These are phyloP conservation scores for Drosophila rufa DNA, from an alignment of 1,140 invertebrate species.

Conservation along the genomic window DNA sequence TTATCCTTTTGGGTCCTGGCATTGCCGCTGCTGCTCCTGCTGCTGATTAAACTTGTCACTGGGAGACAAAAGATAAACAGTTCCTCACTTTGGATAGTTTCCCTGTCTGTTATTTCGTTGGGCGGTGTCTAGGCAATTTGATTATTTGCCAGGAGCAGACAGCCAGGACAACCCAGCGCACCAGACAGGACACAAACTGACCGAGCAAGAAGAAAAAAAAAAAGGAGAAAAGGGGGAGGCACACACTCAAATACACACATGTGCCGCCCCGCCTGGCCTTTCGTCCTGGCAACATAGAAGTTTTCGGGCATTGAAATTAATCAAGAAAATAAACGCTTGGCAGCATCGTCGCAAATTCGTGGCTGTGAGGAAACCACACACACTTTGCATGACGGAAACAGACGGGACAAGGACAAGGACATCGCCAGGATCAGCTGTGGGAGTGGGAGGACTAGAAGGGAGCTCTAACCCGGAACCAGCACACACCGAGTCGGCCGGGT, in stretches of 20 bases:
- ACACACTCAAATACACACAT: constrained; percentile 25
- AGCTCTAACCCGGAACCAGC: constrained; percentile 22
- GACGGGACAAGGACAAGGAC: constrained; percentile 49
- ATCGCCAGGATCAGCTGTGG: constrained; percentile 10
- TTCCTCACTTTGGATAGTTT: constrained; percentile 52
- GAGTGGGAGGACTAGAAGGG: not conserved
- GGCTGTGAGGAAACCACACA: constrained; percentile 32
- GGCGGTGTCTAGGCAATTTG: constrained; percentile 77
- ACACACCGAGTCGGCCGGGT: constrained; percentile 14
- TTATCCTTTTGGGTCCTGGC: constrained; percentile 72
- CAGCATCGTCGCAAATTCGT: constrained; percentile 60
- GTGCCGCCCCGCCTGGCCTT: not conserved
- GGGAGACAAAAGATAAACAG: constrained; percentile 81
- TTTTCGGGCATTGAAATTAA: constrained; percentile 76
- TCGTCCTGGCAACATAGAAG: constrained; percentile 49
- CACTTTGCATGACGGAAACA: constrained; percentile 76
- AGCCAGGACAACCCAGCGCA: constrained; percentile 27
- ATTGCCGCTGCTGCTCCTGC: constrained; percentile 15
- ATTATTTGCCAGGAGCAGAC: constrained; percentile 81
- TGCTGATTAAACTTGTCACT: constrained; percentile 82
- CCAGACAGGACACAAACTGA: constrained; percentile 36
- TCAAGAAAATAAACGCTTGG: constrained; percentile 83
- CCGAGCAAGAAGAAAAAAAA: not conserved
- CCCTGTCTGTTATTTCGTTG: constrained; percentile 36
- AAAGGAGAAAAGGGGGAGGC: constrained; percentile 17